These are phyloP conservation scores for Bos taurus DNA, from an alignment of 2,113 vertebrate genomes.

Conservation along the genomic window DNA sequence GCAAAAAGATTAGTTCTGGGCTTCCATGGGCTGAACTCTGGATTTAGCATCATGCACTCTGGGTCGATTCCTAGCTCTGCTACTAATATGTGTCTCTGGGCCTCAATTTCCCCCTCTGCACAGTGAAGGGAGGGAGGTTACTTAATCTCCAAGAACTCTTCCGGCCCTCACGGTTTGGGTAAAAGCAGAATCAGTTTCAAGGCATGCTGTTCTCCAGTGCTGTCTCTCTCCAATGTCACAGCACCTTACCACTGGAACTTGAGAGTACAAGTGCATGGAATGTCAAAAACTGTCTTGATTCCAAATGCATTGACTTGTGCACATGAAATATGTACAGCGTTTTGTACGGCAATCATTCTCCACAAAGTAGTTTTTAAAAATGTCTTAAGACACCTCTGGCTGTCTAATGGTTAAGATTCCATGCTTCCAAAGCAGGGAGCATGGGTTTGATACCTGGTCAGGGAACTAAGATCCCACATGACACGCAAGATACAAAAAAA, in stretches of 20 bases:
- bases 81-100: neutral
- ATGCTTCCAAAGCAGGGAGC: neutral
- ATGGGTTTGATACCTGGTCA: neutral
- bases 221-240: neutral
- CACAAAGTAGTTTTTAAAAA: neutral
- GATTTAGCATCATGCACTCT: neutral
- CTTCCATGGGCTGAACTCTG: neutral
- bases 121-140: neutral
- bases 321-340: neutral
- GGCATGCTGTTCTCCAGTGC: neutral
- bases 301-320: neutral
- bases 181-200: neutral
- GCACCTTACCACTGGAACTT: neutral
- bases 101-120: neutral
- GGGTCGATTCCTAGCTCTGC: neutral
- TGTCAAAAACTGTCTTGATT: neutral
- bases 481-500: neutral
- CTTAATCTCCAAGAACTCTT: neutral
- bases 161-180: neutral
- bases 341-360: neutral
- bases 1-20: neutral
- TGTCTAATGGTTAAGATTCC: neutral
- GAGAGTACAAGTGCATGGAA: neutral
- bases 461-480: neutral
- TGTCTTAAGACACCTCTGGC: neutral